Percentiles rank a stretch among this genome's conserved stretches.
Evolutionary conservation across 2,113 vertebrate genomes (phyloP).

Genomic region (Pygoscelis adeliae): DNA sequence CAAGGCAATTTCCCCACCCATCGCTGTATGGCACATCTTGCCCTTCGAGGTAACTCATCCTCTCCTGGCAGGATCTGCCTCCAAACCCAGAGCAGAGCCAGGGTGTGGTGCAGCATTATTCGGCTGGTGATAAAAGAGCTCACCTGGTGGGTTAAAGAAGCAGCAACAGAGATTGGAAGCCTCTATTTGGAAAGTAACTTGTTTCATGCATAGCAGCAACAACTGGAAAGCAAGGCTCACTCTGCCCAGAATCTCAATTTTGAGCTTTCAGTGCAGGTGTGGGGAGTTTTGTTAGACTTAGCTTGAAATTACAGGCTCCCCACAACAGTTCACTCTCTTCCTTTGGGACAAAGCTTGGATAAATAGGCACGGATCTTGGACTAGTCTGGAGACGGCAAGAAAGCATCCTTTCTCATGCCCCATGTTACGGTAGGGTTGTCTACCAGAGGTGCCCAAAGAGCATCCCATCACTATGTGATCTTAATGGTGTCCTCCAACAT

Average conservation of each 20-base stretch:
- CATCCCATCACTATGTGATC: not conserved
- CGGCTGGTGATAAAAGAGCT: not conserved
- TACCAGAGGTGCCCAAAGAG: not conserved
- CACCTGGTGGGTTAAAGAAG: not conserved
- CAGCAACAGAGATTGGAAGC: not conserved
- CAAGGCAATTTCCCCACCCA: not conserved
- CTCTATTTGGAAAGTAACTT: not conserved
- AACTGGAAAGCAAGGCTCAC: not conserved
- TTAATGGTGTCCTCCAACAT: not conserved
- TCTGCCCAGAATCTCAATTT: not conserved
- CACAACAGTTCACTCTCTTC: not conserved
- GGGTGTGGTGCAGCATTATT: not conserved
- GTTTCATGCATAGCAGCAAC: not conserved
- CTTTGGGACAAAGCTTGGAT: not conserved
- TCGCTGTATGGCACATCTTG: not conserved
- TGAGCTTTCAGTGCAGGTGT: not conserved
- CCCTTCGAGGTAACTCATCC: not conserved
- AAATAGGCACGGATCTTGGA: not conserved
- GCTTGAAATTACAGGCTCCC: not conserved
- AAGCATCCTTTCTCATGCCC: not conserved
- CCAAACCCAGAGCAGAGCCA: not conserved
- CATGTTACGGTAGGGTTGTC: accelerated
- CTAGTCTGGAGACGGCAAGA: not conserved
- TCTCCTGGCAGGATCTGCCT: not conserved
- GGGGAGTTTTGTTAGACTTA: not conserved